A percentile compares a stretch with the other conserved stretches of the same genome.
Conservation (phyloP, 2,888 invertebrate species). For the Nephrocerus scutellatus region DNA sequence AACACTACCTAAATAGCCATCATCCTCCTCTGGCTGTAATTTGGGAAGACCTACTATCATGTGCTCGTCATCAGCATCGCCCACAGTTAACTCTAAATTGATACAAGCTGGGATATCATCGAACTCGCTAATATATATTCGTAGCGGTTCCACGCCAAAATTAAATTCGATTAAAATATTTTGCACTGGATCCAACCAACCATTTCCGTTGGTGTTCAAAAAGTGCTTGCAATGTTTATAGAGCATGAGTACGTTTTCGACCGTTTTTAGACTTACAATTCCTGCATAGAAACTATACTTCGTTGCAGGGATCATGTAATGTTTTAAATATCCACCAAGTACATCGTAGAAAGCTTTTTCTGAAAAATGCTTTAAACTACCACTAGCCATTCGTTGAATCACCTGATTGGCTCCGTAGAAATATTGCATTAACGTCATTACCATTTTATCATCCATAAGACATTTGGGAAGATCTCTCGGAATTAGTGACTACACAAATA, state of each 20-base stretch:
- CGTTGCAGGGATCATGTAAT: constrained; percentile 37
- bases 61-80: constrained; percentile 27
- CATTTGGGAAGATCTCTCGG: constrained; percentile 35
- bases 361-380: constrained; percentile 23
- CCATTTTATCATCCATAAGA: constrained; percentile 32
- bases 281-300: constrained; percentile 44
- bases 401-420: constrained; percentile 38
- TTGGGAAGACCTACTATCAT: constrained; percentile 41
- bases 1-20: constrained; percentile 35
- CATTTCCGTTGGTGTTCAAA: constrained; percentile 45
- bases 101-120: constrained; percentile 32
- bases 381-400: constrained; percentile 28
- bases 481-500: constrained; percentile 30
- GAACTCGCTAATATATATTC: constrained; percentile 15
- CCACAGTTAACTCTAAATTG: constrained; percentile 30
- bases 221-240: constrained; percentile 33
- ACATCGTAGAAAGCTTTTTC: constrained; percentile 42
- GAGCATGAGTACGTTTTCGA: constrained; percentile 31
- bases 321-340: constrained; percentile 41
- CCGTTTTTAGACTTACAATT: constrained; percentile 30
- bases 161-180: constrained; percentile 29
- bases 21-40: constrained; percentile 31
- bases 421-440: constrained; percentile 38
- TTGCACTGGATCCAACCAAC: constrained; percentile 33
- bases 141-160: constrained; percentile 28